Evolutionary conservation across 2,797 vertebrate genomes (phyloP), one percentile per base, ranked within the genome.

Genomic region (Menidia menidia): DNA sequence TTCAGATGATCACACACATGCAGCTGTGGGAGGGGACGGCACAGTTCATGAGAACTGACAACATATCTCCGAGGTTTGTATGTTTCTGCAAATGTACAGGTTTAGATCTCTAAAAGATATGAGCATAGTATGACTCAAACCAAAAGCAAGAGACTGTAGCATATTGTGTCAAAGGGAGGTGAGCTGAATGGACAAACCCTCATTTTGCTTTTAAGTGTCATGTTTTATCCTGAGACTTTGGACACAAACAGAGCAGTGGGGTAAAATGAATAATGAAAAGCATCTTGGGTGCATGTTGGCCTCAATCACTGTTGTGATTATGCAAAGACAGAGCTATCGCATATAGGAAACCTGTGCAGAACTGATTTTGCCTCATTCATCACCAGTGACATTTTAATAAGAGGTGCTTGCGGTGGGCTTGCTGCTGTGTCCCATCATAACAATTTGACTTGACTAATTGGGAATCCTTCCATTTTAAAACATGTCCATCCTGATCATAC

Each of bases 331-430:
- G 51, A 55, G 50, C 48, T 59, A 25, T 48, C 67, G 47, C 50
- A 53, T 42, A 63, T 42, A 6, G 33, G 47, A 74, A 75, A 84
- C 78, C 73, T n/a, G 39, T 2, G 8, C 73, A 68, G 70, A 55
- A 66, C 75, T 83, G 87, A 73, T 86, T 83, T n/a, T 73, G 65
- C 66, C 78, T 81, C 83, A 88, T 90, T 91, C 73, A 87, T 90
- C 90, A 91, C 80, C 77, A n/a, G 73, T 90, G 90, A 88, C 89
- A 78, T 87, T 88, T 91, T 90, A 89, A 89, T 88, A 82, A 82
- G 54, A 82, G 68, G 51, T 73, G 57, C 74, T 70, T 68, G 68
- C 82, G 76, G 87, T 55, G 67, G 78, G 69, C 73, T 56, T 47
- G 64, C 81, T 60, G 67, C 63, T 67, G 75, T 79, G 32, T 69